Evolutionary conservation across 2,113 vertebrate genomes (phyloP), one percentile per base, ranked within the genome.

Genomic region (Siphamia tubifer): DNA sequence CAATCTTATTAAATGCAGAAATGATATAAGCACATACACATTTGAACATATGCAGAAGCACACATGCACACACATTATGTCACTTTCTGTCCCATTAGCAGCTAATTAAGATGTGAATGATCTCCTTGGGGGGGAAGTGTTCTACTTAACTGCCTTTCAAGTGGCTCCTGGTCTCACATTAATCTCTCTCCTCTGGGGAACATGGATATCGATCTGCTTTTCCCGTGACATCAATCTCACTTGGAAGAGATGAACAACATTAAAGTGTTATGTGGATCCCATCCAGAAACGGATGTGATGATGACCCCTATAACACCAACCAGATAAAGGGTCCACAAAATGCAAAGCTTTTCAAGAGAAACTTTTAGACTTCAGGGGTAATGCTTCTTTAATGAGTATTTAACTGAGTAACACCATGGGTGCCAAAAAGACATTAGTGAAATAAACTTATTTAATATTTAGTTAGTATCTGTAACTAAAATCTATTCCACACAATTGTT

Each of bases 61-160:
- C 39, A 24, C 38, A 42, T n/a, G 13, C 53, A 57, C 51, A 31
- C 44, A 17, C 15, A 34, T 31, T 11, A 15, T 47, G 61, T 61
- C 73, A 45, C 52, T 28, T 68, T 40, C 12, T 47, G 51, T 69
- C 68, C 71, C 71, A 71, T 84, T 83, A 87, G 61, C 39, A 45
- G 72, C 74, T 85, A 72, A 82, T 85, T 77, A 87, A 79, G 82
- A 75, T 70, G 51, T 60, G 77, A 74, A 30, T 25, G 47, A 65
- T 81, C 70, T 79, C 81, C 76, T 74, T 28, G 25, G 55, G 49
- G 48, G 75, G 48, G 66, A 31, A 60, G 68, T 77, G 73, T 72
- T 79, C 77, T 62, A 67, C 77, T 81, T 79, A 79, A 77, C 57
- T 42, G 68, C 52, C 72, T 85, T 77, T 68, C 58, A 53, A 65